A percentile compares a stretch with the other conserved stretches of the same genome.
Conservation (phyloP, 2,888 invertebrate species). For the Drosophila diplacantha region DNA sequence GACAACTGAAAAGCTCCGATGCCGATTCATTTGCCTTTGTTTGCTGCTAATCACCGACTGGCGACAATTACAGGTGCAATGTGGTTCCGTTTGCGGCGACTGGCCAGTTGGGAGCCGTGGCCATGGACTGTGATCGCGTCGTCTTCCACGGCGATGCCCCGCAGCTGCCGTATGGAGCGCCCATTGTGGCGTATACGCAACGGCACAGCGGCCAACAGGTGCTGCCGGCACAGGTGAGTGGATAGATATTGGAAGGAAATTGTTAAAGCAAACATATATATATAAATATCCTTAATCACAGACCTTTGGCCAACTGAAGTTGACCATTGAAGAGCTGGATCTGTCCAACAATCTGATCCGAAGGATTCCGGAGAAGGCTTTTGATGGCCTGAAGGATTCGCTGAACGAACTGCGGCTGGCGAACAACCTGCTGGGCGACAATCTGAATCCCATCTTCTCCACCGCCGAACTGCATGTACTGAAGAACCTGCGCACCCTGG, state of each 20-base stretch:
- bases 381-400: slow-evolving; percentile 83
- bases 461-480: slow-evolving; percentile 90
- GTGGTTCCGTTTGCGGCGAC: slow-evolving; percentile 79
- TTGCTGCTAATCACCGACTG: slow-evolving; percentile 44
- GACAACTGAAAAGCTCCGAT: slow-evolving; percentile 11
- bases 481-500: slow-evolving; percentile 84
- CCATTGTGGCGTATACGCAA: slow-evolving; percentile 88
- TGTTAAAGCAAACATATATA: too few species aligned
- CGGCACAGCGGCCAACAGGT: slow-evolving; percentile 88
- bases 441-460: slow-evolving; percentile 93
- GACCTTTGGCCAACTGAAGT: slow-evolving; percentile 84
- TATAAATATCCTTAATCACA: slow-evolving; percentile 29
- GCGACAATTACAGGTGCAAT: slow-evolving; percentile 78
- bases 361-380: slow-evolving; percentile 86
- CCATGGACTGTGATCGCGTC: slow-evolving; percentile 89
- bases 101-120: slow-evolving; percentile 80
- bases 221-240: slow-evolving; percentile 85
- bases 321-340: slow-evolving; percentile 87
- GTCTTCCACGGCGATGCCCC: slow-evolving; percentile 89
- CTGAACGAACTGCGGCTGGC: slow-evolving; percentile 85
- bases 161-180: slow-evolving; percentile 86
- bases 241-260: background rate
- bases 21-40: slow-evolving; percentile 35
- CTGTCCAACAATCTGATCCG: slow-evolving; percentile 89
- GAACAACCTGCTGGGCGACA: slow-evolving; percentile 92